phyloP scores from a whole-genome alignment of 2,797 vertebrate genomes.

The Carapus acus region DNA sequence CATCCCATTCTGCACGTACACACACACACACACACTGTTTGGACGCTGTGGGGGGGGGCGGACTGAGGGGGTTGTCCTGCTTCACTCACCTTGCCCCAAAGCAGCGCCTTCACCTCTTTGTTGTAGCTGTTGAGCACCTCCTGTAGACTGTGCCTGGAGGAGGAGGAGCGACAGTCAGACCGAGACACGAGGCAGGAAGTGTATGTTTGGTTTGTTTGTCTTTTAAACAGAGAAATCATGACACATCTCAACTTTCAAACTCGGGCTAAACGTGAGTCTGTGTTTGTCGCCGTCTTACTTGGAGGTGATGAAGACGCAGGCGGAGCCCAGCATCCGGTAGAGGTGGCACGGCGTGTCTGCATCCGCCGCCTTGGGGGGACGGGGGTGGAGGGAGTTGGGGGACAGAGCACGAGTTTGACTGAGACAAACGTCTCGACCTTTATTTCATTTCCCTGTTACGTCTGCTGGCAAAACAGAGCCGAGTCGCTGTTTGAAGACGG shows the following conservation, averaged over 20 bases:
- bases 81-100: constrained; percentile 57
- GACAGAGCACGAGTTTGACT: background rate
- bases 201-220: too few species aligned
- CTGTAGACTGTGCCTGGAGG: constrained; percentile 55
- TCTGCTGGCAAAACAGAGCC: constrained; percentile 55
- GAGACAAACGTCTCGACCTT: constrained; percentile 3
- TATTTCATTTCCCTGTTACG: constrained; percentile 3
- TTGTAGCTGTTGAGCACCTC: constrained; percentile 54
- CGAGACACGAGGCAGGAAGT: too few species aligned
- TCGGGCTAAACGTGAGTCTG: too few species aligned
- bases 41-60: too few species aligned
- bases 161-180: constrained; percentile 1
- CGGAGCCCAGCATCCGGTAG: constrained; percentile 41
- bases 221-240: too few species aligned
- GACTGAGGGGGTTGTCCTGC: too few species aligned
- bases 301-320: constrained; percentile 47
- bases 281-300: constrained; percentile 48
- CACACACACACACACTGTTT: too few species aligned
- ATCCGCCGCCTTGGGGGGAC: constrained; percentile 52
- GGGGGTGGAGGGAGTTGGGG: constrained; percentile 2
- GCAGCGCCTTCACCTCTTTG: constrained; percentile 43
- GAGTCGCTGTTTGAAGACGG: constrained; percentile 47
- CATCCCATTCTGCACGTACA: constrained; percentile 40
- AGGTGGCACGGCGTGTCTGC: constrained; percentile 35
- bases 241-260: too few species aligned